phyloP scores from a whole-genome alignment of 1,140 invertebrate genomes.

The Uloborus diversus region DNA sequence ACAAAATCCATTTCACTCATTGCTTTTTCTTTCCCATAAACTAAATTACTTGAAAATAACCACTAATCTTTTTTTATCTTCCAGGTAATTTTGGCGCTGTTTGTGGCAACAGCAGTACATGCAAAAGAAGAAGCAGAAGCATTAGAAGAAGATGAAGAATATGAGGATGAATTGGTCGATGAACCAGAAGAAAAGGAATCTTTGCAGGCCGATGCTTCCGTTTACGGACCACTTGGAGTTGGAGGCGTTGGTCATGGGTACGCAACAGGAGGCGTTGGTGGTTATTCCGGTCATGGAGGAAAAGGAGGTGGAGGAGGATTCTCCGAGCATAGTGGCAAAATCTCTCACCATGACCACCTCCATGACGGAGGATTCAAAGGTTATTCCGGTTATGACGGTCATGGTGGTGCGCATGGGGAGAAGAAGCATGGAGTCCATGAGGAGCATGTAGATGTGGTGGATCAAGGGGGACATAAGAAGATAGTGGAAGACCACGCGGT shows the following conservation, averaged over 20 bases:
- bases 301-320: conserved; percentile 19
- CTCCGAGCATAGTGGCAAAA: conserved; percentile 7
- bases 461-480: conserved; percentile 30
- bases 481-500: conserved; percentile 10
- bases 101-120: background rate
- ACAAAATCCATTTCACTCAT: too few relatives aligned
- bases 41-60: too few relatives aligned
- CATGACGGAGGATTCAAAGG: conserved; percentile 46
- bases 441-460: conserved; percentile 31
- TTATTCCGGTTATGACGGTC: conserved; percentile 34
- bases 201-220: conserved; percentile 29
- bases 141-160: conserved; percentile 6
- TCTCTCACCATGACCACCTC: conserved; percentile 14
- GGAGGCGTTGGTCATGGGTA: background rate
- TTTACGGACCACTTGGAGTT: conserved; percentile 28
- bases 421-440: conserved; percentile 37
- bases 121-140: conserved; percentile 11
- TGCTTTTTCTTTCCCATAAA: too few relatives aligned
- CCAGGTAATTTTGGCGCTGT: background rate
- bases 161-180: conserved; percentile 30
- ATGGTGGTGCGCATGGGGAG: conserved; percentile 31
- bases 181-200: conserved; percentile 10
- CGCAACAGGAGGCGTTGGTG: background rate
- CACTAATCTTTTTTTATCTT: background rate
- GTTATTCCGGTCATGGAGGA: conserved; percentile 23